Evolutionary conservation across 2,113 vertebrate genomes (phyloP).

Genomic region (Petroica traversi): DNA sequence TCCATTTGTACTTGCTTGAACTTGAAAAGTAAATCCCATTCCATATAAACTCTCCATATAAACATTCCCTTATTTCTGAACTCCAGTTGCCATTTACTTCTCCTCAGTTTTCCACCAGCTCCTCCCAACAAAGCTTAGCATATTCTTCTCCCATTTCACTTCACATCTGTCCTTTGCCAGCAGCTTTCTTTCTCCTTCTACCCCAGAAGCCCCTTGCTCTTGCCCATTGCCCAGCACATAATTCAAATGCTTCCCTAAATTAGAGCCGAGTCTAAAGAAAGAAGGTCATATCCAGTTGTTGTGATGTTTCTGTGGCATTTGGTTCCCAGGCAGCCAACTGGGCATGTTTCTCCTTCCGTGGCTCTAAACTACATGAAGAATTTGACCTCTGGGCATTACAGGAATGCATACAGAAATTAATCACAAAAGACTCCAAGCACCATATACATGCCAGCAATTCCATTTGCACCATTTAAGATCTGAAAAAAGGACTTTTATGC

Average conservation of each 20-base stretch:
- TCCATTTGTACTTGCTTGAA: not conserved
- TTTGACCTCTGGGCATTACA: constrained; percentile 11
- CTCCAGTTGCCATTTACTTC: not conserved
- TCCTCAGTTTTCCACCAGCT: not conserved
- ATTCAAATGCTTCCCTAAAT: not conserved
- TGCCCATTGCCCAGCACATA: not conserved
- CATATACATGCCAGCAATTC: not conserved
- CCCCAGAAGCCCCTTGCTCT: not conserved
- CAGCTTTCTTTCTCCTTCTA: not conserved
- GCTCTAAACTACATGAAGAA: not conserved
- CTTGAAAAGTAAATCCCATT: not conserved
- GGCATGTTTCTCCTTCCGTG: not conserved
- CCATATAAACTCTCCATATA: not conserved
- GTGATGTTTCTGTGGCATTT: not conserved
- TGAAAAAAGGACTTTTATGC: not conserved
- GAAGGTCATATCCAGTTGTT: not conserved
- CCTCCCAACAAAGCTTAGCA: not conserved
- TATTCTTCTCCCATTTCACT: not conserved
- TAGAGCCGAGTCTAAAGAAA: not conserved
- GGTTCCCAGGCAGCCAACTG: not conserved
- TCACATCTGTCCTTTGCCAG: not conserved
- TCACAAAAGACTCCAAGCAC: constrained; percentile 5
- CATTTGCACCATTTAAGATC: constrained; percentile 11
- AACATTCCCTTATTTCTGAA: not conserved
- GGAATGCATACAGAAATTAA: constrained; percentile 23